phyloP scores from a whole-genome alignment of 2,888 invertebrate species.

The Micoletzkya japonica region DNA sequence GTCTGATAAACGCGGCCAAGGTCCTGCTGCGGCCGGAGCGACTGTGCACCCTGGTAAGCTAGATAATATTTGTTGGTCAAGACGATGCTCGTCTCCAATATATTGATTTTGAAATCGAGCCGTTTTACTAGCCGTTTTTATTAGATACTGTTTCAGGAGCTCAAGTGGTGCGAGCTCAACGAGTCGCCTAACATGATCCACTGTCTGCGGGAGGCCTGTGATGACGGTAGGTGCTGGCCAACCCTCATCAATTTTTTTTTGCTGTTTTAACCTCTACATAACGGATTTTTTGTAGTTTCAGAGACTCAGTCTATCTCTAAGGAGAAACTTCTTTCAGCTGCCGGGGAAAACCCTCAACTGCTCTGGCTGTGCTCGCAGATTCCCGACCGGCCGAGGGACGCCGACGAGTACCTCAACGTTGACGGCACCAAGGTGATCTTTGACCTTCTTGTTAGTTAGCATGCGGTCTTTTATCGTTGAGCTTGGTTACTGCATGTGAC shows the following conservation, averaged over 20 bases:
- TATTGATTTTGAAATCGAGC: neutral
- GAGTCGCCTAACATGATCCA: constrained; percentile 47
- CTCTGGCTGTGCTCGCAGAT: constrained; percentile 21
- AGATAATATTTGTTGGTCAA: too few species aligned
- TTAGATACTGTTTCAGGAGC: constrained; percentile 30
- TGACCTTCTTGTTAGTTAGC: too few species aligned
- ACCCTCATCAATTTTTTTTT: too few species aligned
- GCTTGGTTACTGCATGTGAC: too few species aligned
- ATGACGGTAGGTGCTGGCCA: constrained; percentile 43
- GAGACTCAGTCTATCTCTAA: too few species aligned
- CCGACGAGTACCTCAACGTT: constrained; percentile 20
- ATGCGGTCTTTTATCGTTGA: too few species aligned
- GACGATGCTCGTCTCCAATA: too few species aligned
- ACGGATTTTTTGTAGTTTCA: too few species aligned
- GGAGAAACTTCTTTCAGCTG: too few species aligned
- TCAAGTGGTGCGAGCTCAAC: constrained; percentile 48
- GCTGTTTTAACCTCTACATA: too few species aligned
- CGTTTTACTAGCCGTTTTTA: neutral
- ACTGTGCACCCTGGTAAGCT: constrained; percentile 21
- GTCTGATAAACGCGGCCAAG: constrained; percentile 14
- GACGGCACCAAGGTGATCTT: neutral
- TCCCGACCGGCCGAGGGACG: constrained; percentile 18
- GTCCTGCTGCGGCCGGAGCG: constrained; percentile 24
- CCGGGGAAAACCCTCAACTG: constrained; percentile 11
- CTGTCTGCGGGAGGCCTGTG: constrained; percentile 45